A percentile compares a stretch with the other conserved stretches of the same genome.
Conservation (phyloP, 2,797 vertebrate species). For the Sus cebifrons region DNA sequence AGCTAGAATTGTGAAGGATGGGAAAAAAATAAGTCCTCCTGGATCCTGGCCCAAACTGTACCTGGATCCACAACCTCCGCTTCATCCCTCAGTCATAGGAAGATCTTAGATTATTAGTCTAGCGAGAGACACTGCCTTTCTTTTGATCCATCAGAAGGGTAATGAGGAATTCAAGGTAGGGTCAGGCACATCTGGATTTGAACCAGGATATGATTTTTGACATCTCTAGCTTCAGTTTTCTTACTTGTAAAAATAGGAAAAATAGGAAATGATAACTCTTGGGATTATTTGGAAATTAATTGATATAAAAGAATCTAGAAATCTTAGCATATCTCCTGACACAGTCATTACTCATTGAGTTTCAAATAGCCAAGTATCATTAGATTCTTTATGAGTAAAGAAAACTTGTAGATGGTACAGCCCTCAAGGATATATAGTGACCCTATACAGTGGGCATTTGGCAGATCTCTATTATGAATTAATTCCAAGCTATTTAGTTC, state of each 20-base stretch:
- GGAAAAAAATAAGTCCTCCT: not conserved
- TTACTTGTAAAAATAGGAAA: not conserved
- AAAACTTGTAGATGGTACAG: not conserved
- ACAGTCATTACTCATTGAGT: not conserved
- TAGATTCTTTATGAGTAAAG: not conserved
- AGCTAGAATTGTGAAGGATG: not conserved
- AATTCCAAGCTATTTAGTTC: not conserved
- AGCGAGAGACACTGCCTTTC: not conserved
- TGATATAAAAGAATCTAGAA: not conserved
- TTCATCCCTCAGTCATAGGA: not conserved
- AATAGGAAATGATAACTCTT: not conserved
- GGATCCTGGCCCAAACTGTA: not conserved
- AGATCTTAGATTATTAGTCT: not conserved
- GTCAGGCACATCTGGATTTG: not conserved
- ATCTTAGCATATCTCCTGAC: not conserved
- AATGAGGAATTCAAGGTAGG: not conserved
- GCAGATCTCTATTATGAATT: not conserved
- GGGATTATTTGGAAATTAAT: not conserved
- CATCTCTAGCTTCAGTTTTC: not conserved
- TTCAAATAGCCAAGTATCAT: not conserved
- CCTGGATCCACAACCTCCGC: not conserved
- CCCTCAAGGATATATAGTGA: accelerated
- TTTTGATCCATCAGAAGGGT: not conserved
- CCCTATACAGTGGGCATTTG: not conserved
- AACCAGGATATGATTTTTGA: not conserved